Base-by-base conservation (phyloP, 2,113 vertebrate genomes). In the Poicephalus gulielmi region DNA sequence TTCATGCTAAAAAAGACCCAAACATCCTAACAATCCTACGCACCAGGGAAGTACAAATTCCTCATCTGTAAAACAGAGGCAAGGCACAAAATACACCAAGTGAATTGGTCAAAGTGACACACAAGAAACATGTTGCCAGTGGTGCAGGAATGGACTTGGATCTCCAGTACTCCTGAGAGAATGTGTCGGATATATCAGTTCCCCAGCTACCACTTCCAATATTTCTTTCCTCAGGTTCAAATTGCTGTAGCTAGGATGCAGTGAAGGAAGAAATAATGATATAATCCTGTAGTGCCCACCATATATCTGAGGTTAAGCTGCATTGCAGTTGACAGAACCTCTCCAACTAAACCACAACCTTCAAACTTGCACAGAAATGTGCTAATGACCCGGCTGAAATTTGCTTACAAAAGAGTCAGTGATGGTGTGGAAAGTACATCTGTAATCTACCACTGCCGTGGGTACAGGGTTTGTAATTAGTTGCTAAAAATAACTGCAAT, bases 401-500 rank as follows among this genome's bases (percentile, higher is more conserved):
- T 71, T 91, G 33, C 60, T 84, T 84, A 39, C 18, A n/a, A 52
- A 63, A 35, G 23, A 62, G 88, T 82, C 39, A 43, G 16, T 24
- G 86, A 68, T 94, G 71, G 2, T 83, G 43, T 69, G 24, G 60
- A 89, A 96, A 89, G 46, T 31, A 50, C 35, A 93, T 35, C 73
- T 78, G 63, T 87, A 90, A 90, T 66, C 27, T 88, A 92, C 74
- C 60, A 43, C 44, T 57, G 49, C 27, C 15, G 7, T 39, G 70
- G 50, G 78, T 55, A 24, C 55, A 71, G 19, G 18, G 18, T 85
- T 47, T 41, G 50, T 60, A 96, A 94, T 94, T 87, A 93, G 22
- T 46, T 92, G 74, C 84, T 92, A 86, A 96, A 97, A 96, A 92
- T 94, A 95, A 96, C 94, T 93, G 39, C 33, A 84, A 8, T 76